Base-by-base conservation (phyloP, 2,113 vertebrate genomes). In the Sprattus sprattus region DNA sequence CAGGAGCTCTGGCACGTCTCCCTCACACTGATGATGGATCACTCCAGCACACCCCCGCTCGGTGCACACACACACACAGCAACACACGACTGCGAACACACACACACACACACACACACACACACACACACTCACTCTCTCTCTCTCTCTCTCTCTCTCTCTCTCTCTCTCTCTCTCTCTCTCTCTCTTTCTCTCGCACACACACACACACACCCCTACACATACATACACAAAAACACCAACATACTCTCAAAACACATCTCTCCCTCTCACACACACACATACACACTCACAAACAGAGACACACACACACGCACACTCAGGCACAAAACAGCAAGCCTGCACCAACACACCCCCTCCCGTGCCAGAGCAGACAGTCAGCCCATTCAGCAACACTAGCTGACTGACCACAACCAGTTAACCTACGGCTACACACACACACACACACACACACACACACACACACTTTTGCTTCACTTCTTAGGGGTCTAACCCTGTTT, bases 11-110 rank as follows among this genome's bases (percentile, higher is more conserved):
- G 91, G 88, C 91, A 92, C 84, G 81, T 86, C 88, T 89, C 88
- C 89, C 88, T 67, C 86, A 88, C 86, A 87, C 90, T 88, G 85
- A 91, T 92, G 91, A 93, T 93, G 90, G 93, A 93, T 92, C 89
- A 88, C 88, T 87, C 49, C 57, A 82, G 81, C 46, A 78, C 71
- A 45, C 83, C 82, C 46, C 47, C 39, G 3, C 78, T 22, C 81
- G 11, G n/a, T 13, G 15, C 25, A 32, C 82, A 83, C 47, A 47
- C 49, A 32, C 64, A 67, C 64, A 67, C 64, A 39, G 39, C 39
- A 39, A 39, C 39, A 39, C 39, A 39, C 39, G 39, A 39, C 39
- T 39, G 39, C 39, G 7, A 22, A 64, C 20, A 25, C 60, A 64
- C 60, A 64, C 20, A 25, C 60, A 25, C 20, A 64, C 20, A 64